Conservation (phyloP, 2,888 invertebrate genomes). For the Crossocerus cetratus region DNA sequence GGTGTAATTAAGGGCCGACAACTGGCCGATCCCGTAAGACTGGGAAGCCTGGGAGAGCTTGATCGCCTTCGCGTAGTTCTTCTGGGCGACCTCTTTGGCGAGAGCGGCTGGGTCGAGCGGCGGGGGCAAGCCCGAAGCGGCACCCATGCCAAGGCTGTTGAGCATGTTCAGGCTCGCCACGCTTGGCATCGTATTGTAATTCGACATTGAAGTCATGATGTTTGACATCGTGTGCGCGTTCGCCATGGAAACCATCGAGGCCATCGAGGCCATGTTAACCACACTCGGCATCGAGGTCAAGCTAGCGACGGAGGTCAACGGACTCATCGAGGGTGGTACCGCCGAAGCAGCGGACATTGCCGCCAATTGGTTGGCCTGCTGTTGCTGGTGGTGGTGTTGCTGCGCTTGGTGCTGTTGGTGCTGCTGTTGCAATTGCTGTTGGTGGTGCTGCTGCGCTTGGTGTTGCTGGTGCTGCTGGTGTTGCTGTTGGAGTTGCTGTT, state of each 20-base stretch:
- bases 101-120: slow-evolving; percentile 81
- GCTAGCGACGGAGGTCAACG: slow-evolving; percentile 69
- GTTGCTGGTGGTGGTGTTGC: slow-evolving; percentile 76
- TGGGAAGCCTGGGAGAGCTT: slow-evolving; percentile 79
- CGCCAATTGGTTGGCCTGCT: slow-evolving; percentile 52
- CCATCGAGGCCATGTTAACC: slow-evolving; percentile 60
- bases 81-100: slow-evolving; percentile 90
- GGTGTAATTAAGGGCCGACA: slow-evolving; percentile 83
- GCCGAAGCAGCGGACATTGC: slow-evolving; percentile 49
- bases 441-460: slow-evolving; percentile 79
- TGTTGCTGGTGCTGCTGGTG: slow-evolving; percentile 75
- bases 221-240: slow-evolving; percentile 61
- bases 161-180: slow-evolving; percentile 70
- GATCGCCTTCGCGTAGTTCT: slow-evolving; percentile 88
- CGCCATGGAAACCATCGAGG: slow-evolving; percentile 64
- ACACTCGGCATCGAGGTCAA: slow-evolving; percentile 65
- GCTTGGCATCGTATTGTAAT: slow-evolving; percentile 54
- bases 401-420: slow-evolving; percentile 78
- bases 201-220: slow-evolving; percentile 59
- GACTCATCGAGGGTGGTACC: slow-evolving; percentile 63
- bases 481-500: slow-evolving; percentile 70
- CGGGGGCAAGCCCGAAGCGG: slow-evolving; percentile 38
- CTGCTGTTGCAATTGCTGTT: slow-evolving; percentile 64
- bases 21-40: slow-evolving; percentile 75
- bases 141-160: slow-evolving; percentile 56